A percentile compares a stretch with the other conserved stretches of the same genome.
Conservation (phyloP, 23 tunicate species). For the Trididemnum miniatum region DNA sequence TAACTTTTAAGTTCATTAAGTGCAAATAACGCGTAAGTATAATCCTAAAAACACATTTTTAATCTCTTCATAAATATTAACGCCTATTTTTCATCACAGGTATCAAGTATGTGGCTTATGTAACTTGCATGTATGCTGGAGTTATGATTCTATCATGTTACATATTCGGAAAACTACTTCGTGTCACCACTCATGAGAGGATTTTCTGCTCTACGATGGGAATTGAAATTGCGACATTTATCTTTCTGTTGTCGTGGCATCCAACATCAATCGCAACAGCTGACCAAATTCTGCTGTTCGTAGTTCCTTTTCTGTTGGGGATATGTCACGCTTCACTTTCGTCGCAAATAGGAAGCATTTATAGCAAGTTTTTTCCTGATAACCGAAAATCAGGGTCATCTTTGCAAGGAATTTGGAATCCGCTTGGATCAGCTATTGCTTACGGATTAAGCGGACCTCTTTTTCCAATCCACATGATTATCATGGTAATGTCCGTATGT, state of each 20-base stretch:
- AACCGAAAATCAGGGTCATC: constrained; percentile 67
- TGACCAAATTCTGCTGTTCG: constrained; percentile 43
- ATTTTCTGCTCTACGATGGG: constrained; percentile 39
- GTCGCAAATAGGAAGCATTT: constrained; percentile 49
- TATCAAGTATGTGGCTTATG: constrained; percentile 65
- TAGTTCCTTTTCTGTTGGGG: constrained; percentile 41
- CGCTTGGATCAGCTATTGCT: constrained; percentile 66
- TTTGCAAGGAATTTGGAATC: constrained; percentile 58
- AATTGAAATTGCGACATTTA: constrained; percentile 44
- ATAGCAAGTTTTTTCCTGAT: constrained; percentile 42
- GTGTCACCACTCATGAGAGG: constrained; percentile 35
- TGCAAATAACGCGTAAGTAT: too few species aligned
- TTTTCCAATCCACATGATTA: constrained; percentile 52
- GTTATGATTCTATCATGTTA: constrained; percentile 57
- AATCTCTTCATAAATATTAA: background rate
- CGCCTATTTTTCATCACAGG: constrained; percentile 26
- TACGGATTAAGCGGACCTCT: constrained; percentile 63
- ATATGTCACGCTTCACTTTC: constrained; percentile 44
- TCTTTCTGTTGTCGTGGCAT: constrained; percentile 51
- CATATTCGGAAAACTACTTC: constrained; percentile 44
- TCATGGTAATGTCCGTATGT: constrained; percentile 38
- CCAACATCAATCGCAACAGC: constrained; percentile 12
- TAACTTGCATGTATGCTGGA: constrained; percentile 55
- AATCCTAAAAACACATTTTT: too few species aligned
- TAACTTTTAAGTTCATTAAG: too few species aligned